These are phyloP conservation scores for Coenonympha arcania DNA, from an alignment of 2,888 invertebrate species.

Conservation along the genomic window DNA sequence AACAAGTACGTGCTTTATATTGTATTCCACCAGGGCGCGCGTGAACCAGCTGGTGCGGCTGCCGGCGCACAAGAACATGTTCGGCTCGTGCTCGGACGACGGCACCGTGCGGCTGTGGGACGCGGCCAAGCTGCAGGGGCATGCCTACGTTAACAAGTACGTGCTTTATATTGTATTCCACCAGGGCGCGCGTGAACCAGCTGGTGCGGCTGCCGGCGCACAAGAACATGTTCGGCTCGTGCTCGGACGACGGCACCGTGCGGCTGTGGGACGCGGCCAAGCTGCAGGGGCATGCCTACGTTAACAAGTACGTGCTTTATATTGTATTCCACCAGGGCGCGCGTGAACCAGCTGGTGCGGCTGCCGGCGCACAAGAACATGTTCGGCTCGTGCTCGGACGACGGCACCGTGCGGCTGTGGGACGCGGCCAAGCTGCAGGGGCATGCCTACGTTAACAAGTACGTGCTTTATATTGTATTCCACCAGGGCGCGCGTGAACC, in stretches of 20 bases:
- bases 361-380: constrained; percentile 74
- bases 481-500: constrained; percentile 73
- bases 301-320: constrained; percentile 85
- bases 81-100: constrained; percentile 85
- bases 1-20: no score
- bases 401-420: constrained; percentile 94
- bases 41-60: constrained; percentile 81
- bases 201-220: constrained; percentile 78
- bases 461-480: no score
- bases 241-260: constrained; percentile 91
- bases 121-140: constrained; percentile 88
- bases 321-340: no score
- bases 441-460: constrained; percentile 89
- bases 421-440: constrained; percentile 92
- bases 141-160: constrained; percentile 93
- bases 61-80: constrained; percentile 73
- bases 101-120: constrained; percentile 95
- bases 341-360: constrained; percentile 79
- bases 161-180: no score
- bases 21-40: constrained; percentile 62
- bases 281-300: constrained; percentile 90
- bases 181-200: constrained; percentile 74
- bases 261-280: constrained; percentile 92
- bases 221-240: constrained; percentile 78
- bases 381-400: constrained; percentile 85